Percentiles rank a stretch among this genome's conserved stretches.
Evolutionary conservation across 2,113 vertebrate genomes (phyloP).

Genomic region (Corythaeola cristata): DNA sequence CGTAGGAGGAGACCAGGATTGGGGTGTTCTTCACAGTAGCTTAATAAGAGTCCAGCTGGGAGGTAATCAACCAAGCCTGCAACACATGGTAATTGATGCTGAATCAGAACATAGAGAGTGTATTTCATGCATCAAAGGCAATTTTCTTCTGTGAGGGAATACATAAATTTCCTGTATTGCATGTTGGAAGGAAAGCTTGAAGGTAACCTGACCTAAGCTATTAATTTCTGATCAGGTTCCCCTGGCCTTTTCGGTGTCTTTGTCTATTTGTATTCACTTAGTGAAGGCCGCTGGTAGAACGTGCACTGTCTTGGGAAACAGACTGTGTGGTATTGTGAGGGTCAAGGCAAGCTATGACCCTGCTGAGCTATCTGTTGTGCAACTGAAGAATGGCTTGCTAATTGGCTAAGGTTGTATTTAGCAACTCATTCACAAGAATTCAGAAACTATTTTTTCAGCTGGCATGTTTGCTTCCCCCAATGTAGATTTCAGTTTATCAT

Average conservation of each 20-base stretch:
- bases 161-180: not conserved
- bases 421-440: not conserved
- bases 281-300: not conserved
- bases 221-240: not conserved
- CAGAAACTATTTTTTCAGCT: not conserved
- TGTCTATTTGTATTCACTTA: not conserved
- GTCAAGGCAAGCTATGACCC: not conserved
- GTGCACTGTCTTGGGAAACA: not conserved
- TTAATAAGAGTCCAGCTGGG: not conserved
- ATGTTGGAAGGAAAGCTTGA: not conserved
- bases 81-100: not conserved
- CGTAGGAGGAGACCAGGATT: not conserved
- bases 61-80: not conserved
- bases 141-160: not conserved
- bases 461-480: not conserved
- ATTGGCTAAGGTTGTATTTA: not conserved
- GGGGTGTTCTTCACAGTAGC: not conserved
- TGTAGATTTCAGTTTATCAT: not conserved
- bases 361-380: not conserved
- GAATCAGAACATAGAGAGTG: not conserved
- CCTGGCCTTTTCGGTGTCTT: not conserved
- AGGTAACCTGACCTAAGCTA: not conserved
- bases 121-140: not conserved
- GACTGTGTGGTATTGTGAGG: rapidly evolving
- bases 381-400: not conserved